Evolutionary conservation across 2,888 invertebrate genomes (phyloP).

Genomic region (Corbicula japonica): DNA sequence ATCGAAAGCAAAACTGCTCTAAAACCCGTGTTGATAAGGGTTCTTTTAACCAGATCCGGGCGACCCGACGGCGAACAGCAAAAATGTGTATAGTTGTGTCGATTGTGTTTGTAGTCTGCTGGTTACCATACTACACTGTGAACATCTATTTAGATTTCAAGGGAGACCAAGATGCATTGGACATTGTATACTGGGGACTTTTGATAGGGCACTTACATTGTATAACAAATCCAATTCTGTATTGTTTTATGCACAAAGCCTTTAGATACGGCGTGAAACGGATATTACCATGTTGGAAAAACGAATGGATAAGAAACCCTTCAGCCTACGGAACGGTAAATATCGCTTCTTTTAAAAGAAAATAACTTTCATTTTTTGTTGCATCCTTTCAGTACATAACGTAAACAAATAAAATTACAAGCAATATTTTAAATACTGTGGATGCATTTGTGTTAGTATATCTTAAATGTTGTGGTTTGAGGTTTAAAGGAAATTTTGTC

Average conservation of each 20-base stretch:
- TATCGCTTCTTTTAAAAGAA: too few species aligned
- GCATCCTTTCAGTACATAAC: background rate
- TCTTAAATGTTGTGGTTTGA: background rate
- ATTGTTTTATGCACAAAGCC: conserved; percentile 92
- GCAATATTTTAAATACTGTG: background rate
- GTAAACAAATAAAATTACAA: background rate
- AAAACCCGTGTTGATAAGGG: conserved; percentile 55
- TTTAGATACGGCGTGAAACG: conserved; percentile 86
- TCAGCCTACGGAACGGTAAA: conserved; percentile 62
- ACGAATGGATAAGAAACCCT: conserved; percentile 24
- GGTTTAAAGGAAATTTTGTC: background rate
- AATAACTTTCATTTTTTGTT: background rate
- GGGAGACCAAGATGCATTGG: conserved; percentile 85
- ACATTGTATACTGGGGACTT: conserved; percentile 89
- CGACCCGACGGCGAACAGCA: conserved; percentile 92
- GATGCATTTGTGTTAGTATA: background rate
- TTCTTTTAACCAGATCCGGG: conserved; percentile 84
- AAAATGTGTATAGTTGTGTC: conserved; percentile 92
- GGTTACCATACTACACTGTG: conserved; percentile 92
- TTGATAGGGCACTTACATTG: conserved; percentile 92
- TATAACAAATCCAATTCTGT: conserved; percentile 92
- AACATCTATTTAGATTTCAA: conserved; percentile 90
- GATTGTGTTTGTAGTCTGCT: conserved; percentile 92
- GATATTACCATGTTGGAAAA: conserved; percentile 61
- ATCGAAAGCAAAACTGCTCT: conserved; percentile 26